Base-by-base conservation (phyloP, 92 coral and sea anemone species). In the Bergia puertoricense region DNA sequence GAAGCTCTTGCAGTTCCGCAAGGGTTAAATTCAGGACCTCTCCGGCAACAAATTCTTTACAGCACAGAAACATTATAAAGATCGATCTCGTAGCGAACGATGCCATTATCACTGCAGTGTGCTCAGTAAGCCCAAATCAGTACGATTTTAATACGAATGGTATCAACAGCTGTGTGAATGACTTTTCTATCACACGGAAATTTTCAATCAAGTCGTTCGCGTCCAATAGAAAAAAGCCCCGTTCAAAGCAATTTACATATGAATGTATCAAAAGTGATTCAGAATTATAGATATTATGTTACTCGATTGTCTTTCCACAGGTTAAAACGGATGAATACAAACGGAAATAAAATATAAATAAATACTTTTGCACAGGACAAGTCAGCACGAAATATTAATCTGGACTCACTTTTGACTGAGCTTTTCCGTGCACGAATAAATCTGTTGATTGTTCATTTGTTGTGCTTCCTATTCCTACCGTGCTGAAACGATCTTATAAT, bases 131-230 rank as follows among this genome's bases (percentile, higher is more conserved):
- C 69, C 22, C 15, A 56, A 80, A 5, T 37, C 46, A 80, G 46
- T 18, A 6, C 81, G 20, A 54, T 15, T 18, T 62, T 2, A 20
- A 22, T 76, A 79, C 30, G 23, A 79, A 13, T 42, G 82, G 39
- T 45, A 30, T 84, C 66, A 50, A 71, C 87, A 84, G 87, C 79
- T 84, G 87, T 14, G 87, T 45, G 30, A 84, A 84, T 50, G 62
- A 46, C 46, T 68, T n/a, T 22, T 65, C 57, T 20, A 82, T 80
- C 86, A 82, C 86, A 82, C 86, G 86, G 86, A 82, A 82, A 82
- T 65, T 66, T 82, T 67, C 50, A 65, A 41, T 66, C 7, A 67
- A 3, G 62, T 67, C 4, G 20, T 18, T 22, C 65, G 18, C n/a
- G 66, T 69, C 87, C 87, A 84, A 84, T 84, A 20, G 69, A 36